phyloP scores from a whole-genome alignment of 2,888 invertebrate species.

The Ormyrus pomaceus region DNA sequence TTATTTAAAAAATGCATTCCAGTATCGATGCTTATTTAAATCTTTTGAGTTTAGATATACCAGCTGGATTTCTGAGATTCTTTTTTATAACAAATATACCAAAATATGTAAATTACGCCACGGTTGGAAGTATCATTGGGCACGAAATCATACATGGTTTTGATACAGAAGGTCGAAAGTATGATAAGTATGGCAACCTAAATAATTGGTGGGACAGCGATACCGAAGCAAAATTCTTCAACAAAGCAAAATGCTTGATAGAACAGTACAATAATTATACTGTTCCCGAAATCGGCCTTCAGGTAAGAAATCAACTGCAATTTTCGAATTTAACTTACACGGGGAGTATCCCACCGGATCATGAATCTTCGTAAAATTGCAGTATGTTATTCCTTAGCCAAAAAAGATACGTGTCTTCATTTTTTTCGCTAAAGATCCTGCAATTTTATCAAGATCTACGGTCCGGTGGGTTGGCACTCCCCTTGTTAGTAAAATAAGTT shows the following conservation, averaged over 20 bases:
- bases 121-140: slow-evolving; percentile 93
- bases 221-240: slow-evolving; percentile 89
- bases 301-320: slow-evolving; percentile 77
- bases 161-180: slow-evolving; percentile 92
- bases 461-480: too few relatives aligned
- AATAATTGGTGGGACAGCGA: slow-evolving; percentile 94
- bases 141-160: slow-evolving; percentile 96
- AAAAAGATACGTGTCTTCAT: too few relatives aligned
- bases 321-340: too few relatives aligned
- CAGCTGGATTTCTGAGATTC: slow-evolving; percentile 92
- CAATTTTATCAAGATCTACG: too few relatives aligned
- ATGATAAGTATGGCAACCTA: slow-evolving; percentile 93
- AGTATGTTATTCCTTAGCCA: too few relatives aligned
- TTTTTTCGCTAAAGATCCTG: too few relatives aligned
- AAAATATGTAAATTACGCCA: slow-evolving; percentile 93
- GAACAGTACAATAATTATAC: slow-evolving; percentile 95
- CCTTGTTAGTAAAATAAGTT: too few relatives aligned
- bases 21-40: neutral
- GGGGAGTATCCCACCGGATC: too few relatives aligned
- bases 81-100: slow-evolving; percentile 93
- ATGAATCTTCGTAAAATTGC: too few relatives aligned
- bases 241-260: slow-evolving; percentile 93
- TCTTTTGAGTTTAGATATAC: slow-evolving; percentile 83
- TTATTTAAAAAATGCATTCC: neutral
- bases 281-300: slow-evolving; percentile 84